Conservation (phyloP, 2,113 vertebrate genomes). For the Gadus chalcogrammus region DNA sequence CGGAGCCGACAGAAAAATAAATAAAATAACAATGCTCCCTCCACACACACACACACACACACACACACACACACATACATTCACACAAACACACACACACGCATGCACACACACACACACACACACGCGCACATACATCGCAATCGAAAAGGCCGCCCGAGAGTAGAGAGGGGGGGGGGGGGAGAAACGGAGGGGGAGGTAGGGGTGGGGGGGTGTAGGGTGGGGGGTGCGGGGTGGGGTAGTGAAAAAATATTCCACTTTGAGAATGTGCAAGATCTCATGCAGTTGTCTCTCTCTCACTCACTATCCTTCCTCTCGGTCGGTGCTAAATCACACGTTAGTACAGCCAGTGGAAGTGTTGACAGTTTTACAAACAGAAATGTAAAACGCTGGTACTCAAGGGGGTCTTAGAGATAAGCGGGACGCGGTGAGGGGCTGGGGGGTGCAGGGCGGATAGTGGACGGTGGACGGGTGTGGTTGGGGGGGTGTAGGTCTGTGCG, state of each 20-base stretch:
- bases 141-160: slow-evolving; percentile 1
- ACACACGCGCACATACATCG: background rate
- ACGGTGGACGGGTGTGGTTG: slow-evolving; percentile 36
- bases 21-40: too few species aligned
- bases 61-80: too few species aligned
- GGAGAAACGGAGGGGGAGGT: slow-evolving; percentile 23
- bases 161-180: background rate
- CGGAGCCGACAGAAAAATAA: too few species aligned
- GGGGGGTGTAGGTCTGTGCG: too few species aligned
- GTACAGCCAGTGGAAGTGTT: slow-evolving; percentile 76
- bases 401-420: slow-evolving; percentile 64
- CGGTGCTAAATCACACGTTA: slow-evolving; percentile 78
- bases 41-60: too few species aligned
- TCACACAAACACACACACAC: too few species aligned
- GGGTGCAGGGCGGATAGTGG: slow-evolving; percentile 40
- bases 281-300: slow-evolving; percentile 72
- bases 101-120: too few species aligned
- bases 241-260: slow-evolving; percentile 64
- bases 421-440: slow-evolving; percentile 1
- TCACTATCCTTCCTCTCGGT: slow-evolving; percentile 70
- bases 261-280: slow-evolving; percentile 73
- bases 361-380: slow-evolving; percentile 80
- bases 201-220: background rate
- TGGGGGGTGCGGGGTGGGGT: background rate
- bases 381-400: slow-evolving; percentile 72